Evolutionary conservation across 2,888 invertebrate genomes (phyloP), one percentile per base, ranked within the genome.

Genomic region (Scaptomyza tumidula): DNA sequence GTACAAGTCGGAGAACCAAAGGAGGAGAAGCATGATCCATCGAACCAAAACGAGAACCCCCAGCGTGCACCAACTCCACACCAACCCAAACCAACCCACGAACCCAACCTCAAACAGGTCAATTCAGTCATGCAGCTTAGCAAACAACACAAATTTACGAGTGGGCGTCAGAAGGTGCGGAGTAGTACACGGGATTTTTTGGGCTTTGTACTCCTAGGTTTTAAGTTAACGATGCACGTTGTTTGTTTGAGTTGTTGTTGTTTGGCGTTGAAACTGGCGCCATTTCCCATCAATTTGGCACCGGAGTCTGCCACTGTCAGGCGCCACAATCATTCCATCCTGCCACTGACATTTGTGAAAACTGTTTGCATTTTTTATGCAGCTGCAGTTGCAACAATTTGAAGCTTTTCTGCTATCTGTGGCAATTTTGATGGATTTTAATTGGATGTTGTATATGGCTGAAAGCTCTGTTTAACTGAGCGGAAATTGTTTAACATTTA

Each of bases 61-160:
- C 39, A 44, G 16, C 29, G 6, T 2, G 10, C 14, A 39, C n/a
- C 9, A 14, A 35, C 16, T 14, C 16, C 14, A 44, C 9, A 39
- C 44, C 14, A 5, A 6, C 19, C 14, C 31, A 31, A 31, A 31
- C 31, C 31, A 6, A n/a, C 19, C 19, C 19, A 19, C 19, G 19
- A 1, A 1, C 0, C 37, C n/a, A 6, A n/a, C 37, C 31, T 3
- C 44, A 43, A 45, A 57, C 59, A 60, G 50, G 57, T 57, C 54
- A 33, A 75, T 31, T 39, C 75, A 69, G 58, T 81, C 75, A 87
- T 67, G 67, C 69, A 80, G 63, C 65, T 62, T 53, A 71, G 60
- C 46, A 62, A 80, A 70, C 60, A 64, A 62, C 77, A 70, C 60
- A 64, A 68, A 67, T 57, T 56, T 53, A 29, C 57, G 14, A 50